Evolutionary conservation across 2,113 vertebrate species (phyloP).

Genomic region (Cynocephalus volans): DNA sequence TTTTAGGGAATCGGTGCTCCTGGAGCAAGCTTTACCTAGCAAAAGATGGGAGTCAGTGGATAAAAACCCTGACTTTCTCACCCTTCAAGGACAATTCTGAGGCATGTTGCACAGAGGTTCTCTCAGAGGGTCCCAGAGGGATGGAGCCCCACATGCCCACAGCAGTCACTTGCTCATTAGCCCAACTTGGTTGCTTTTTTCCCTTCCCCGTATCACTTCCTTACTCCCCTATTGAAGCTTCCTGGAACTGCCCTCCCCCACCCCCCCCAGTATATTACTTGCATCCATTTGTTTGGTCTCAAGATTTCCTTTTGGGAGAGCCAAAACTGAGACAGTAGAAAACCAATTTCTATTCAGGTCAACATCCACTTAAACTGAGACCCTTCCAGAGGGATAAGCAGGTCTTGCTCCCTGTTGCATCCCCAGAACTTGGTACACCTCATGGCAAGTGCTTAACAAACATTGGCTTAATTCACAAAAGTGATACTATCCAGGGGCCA

Average conservation of each 20-base stretch:
- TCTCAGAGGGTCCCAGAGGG: neutral
- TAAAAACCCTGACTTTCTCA: neutral
- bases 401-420: neutral
- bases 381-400: neutral
- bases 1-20: neutral
- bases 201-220: neutral
- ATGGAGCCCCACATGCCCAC: neutral
- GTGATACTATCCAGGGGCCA: neutral
- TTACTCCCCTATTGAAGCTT: neutral
- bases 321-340: neutral
- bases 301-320: neutral
- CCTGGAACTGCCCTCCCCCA: neutral
- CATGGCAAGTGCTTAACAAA: neutral
- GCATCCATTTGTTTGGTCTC: neutral
- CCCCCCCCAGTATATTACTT: neutral
- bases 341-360: neutral
- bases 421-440: neutral
- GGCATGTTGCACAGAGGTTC: neutral
- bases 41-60: neutral
- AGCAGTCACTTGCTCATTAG: neutral
- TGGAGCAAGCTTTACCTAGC: neutral
- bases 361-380: neutral
- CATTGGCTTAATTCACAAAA: constrained; percentile 39
- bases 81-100: neutral
- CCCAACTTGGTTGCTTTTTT: neutral